phyloP scores from a whole-genome alignment of 1,140 invertebrate genomes.

The Zaprionus nigranus region DNA sequence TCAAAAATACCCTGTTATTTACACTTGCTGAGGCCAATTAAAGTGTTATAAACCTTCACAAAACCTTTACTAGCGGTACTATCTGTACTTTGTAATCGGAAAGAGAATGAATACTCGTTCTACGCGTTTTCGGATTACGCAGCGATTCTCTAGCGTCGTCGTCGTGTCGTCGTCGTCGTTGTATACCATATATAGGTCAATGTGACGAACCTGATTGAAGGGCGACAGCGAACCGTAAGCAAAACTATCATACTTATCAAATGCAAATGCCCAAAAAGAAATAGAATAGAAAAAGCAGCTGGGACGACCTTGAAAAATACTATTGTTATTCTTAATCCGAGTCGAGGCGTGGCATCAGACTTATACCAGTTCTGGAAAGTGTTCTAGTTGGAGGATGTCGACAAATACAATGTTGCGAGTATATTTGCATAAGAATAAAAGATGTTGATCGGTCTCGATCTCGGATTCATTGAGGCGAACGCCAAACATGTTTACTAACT shows the following conservation, averaged over 20 bases:
- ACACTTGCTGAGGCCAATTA: background rate
- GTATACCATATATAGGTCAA: conserved; percentile 48
- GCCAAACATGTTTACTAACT: background rate
- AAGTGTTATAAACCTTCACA: background rate
- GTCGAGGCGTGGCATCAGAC: conserved; percentile 19
- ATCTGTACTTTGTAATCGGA: background rate
- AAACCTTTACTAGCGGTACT: conserved; percentile 1
- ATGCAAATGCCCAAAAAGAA: conserved; percentile 46
- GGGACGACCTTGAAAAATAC: conserved; percentile 34
- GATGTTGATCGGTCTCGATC: conserved; percentile 7
- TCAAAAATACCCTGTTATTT: background rate
- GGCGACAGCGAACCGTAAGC: conserved; percentile 14
- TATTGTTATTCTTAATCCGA: conserved; percentile 14
- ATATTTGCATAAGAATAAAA: conserved; percentile 48
- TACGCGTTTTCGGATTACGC: background rate
- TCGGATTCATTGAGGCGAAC: background rate
- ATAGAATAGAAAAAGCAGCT: conserved; percentile 3
- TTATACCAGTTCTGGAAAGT: conserved; percentile 27
- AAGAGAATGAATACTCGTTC: background rate
- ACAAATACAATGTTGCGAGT: background rate
- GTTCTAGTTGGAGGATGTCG: conserved; percentile 13
- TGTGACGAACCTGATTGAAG: conserved; percentile 44
- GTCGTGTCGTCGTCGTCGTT: background rate
- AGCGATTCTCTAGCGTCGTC: background rate
- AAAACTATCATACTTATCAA: conserved; percentile 34